Evolutionary conservation across 2,113 vertebrate species (phyloP).

Genomic region (Lucifuga dentata): DNA sequence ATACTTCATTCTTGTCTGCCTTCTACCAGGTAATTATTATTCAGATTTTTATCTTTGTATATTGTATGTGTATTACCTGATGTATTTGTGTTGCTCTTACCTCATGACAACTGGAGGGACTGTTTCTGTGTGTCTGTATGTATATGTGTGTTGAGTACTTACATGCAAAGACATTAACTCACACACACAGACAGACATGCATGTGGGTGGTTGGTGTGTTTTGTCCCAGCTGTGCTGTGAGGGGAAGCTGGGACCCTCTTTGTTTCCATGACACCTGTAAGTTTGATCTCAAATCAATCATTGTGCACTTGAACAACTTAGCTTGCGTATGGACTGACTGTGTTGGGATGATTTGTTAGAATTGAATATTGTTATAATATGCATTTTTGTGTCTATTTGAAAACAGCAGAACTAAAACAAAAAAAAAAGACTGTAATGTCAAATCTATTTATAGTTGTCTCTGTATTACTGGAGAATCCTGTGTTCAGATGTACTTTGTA

Average conservation of each 20-base stretch:
- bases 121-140: slow-evolving; percentile 38
- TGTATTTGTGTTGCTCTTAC: slow-evolving; percentile 79
- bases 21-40: slow-evolving; percentile 49
- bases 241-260: slow-evolving; percentile 59
- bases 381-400: slow-evolving; percentile 82
- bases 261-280: slow-evolving; percentile 33
- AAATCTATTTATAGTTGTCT: slow-evolving; percentile 88
- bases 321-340: slow-evolving; percentile 81
- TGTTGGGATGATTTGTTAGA: slow-evolving; percentile 75
- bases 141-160: slow-evolving; percentile 2
- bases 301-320: slow-evolving; percentile 81
- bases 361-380: slow-evolving; percentile 81
- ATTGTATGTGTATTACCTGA: slow-evolving; percentile 67
- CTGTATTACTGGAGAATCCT: slow-evolving; percentile 88
- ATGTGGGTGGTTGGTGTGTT: slow-evolving; percentile 69
- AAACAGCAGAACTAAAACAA: slow-evolving; percentile 78
- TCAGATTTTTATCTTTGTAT: slow-evolving; percentile 57
- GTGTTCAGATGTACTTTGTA: slow-evolving; percentile 94
- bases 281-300: slow-evolving; percentile 72
- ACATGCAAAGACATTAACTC: slow-evolving; percentile 43
- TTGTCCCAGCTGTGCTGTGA: slow-evolving; percentile 57
- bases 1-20: slow-evolving; percentile 58
- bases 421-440: slow-evolving; percentile 78
- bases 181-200: slow-evolving; percentile 45
- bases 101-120: slow-evolving; percentile 83